A percentile compares a stretch with the other conserved stretches of the same genome.
Conservation (phyloP, 1,140 invertebrate genomes). For the Contarinia nasturtii region DNA sequence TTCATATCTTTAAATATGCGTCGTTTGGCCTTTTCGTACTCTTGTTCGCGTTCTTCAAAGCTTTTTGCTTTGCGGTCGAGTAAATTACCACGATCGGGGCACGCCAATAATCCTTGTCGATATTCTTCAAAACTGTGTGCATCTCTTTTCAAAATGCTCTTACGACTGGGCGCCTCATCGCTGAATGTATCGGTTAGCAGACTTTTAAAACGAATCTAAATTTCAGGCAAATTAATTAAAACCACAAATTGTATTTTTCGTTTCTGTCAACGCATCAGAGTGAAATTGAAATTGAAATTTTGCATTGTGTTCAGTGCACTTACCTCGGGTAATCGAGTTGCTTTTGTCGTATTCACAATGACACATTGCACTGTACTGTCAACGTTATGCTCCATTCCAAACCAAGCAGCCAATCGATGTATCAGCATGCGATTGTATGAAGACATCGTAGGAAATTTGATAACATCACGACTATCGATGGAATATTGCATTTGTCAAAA, state of each 20-base stretch:
- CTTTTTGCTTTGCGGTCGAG: constrained; percentile 63
- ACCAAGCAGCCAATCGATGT: constrained; percentile 79
- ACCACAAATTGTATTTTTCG: background rate
- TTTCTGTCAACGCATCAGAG: too few relatives aligned
- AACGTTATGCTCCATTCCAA: constrained; percentile 86
- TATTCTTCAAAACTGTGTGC: constrained; percentile 56
- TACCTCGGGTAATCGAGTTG: constrained; percentile 48
- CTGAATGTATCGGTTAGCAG: constrained; percentile 34
- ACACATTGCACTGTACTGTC: constrained; percentile 68
- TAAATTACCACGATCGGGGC: constrained; percentile 34
- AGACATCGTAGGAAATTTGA: constrained; percentile 76
- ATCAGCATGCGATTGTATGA: constrained; percentile 91
- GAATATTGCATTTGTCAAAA: background rate
- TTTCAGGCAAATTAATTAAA: background rate
- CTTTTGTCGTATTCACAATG: constrained; percentile 46
- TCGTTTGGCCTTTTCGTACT: constrained; percentile 62
- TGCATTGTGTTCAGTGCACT: too few relatives aligned
- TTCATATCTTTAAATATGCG: constrained; percentile 55
- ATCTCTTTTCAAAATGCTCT: constrained; percentile 69
- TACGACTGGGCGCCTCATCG: constrained; percentile 39
- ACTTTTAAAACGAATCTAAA: constrained; percentile 33
- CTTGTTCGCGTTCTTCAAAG: constrained; percentile 75
- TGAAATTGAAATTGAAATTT: too few relatives aligned
- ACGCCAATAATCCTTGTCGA: constrained; percentile 17
- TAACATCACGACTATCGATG: constrained; percentile 36